Conservation (phyloP, 2,797 vertebrate species). For the Catharus ustulatus region DNA sequence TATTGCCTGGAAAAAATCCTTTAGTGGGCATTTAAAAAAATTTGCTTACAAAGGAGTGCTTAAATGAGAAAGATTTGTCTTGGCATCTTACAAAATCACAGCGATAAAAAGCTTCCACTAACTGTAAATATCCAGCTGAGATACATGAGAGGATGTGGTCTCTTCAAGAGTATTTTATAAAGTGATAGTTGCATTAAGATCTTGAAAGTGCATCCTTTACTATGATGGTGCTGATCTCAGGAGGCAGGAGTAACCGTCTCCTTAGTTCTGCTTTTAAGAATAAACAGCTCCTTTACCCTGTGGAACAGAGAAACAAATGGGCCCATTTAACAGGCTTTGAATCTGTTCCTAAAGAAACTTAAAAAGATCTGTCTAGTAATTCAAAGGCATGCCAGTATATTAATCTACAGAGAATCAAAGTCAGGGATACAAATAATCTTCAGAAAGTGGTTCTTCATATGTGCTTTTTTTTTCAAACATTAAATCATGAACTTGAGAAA, state of each 20-base stretch:
- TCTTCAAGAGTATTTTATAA: not conserved
- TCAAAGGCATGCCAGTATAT: not conserved
- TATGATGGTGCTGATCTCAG: not conserved
- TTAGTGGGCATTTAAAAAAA: not conserved
- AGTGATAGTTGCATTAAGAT: not conserved
- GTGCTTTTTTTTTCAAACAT: not conserved
- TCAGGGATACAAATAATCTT: not conserved
- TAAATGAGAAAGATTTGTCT: not conserved
- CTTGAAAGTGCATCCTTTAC: not conserved
- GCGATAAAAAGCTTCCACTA: not conserved
- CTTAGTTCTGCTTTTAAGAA: not conserved
- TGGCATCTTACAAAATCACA: not conserved
- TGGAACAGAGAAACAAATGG: not conserved
- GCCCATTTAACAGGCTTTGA: not conserved
- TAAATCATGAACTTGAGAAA: not conserved
- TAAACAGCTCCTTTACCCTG: not conserved
- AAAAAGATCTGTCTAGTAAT: not conserved
- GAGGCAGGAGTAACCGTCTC: not conserved
- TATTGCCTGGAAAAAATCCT: not conserved
- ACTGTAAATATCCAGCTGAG: not conserved
- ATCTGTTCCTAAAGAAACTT: not conserved
- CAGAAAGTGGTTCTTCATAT: not conserved
- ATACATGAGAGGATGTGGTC: not conserved
- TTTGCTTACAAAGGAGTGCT: not conserved
- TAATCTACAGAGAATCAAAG: constrained; percentile 10